Percentiles rank a stretch among this genome's conserved stretches.
These are phyloP conservation scores for Melanotaenia pygmaea DNA, from an alignment of 2,797 vertebrate genomes.

Conservation along the genomic window DNA sequence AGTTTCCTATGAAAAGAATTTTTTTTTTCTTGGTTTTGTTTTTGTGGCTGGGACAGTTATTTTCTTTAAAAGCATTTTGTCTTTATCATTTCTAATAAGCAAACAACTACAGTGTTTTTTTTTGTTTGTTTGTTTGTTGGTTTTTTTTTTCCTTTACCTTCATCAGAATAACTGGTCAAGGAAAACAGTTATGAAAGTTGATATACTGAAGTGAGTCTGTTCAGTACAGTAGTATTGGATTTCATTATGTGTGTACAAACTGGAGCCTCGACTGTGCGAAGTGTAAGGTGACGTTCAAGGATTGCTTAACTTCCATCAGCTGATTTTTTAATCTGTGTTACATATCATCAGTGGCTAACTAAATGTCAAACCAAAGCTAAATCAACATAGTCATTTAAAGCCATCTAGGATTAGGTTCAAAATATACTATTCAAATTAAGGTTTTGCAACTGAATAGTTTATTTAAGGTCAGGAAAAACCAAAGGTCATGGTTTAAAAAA, in stretches of 20 bases:
- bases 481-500: constrained; percentile 32
- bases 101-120: not conserved
- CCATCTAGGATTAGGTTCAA: constrained; percentile 37
- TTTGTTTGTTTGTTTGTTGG: not conserved
- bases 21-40: constrained; percentile 7
- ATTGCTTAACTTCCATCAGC: constrained; percentile 5
- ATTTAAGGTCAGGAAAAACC: constrained; percentile 41
- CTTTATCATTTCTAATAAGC: constrained; percentile 7
- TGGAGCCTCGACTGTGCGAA: constrained; percentile 7
- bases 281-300: constrained; percentile 6
- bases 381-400: constrained; percentile 5
- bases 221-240: constrained; percentile 8
- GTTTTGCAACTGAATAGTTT: constrained; percentile 43
- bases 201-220: constrained; percentile 33
- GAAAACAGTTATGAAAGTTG: constrained; percentile 42
- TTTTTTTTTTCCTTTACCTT: not conserved
- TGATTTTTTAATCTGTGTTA: constrained; percentile 15
- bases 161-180: constrained; percentile 44
- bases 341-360: constrained; percentile 14
- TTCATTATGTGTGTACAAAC: not conserved
- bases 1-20: constrained; percentile 36
- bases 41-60: constrained; percentile 20
- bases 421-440: constrained; percentile 28
- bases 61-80: constrained; percentile 1
- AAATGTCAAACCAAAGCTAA: no score